Conservation (phyloP, 1,140 invertebrate genomes). For the Meloidogyne exigua region DNA sequence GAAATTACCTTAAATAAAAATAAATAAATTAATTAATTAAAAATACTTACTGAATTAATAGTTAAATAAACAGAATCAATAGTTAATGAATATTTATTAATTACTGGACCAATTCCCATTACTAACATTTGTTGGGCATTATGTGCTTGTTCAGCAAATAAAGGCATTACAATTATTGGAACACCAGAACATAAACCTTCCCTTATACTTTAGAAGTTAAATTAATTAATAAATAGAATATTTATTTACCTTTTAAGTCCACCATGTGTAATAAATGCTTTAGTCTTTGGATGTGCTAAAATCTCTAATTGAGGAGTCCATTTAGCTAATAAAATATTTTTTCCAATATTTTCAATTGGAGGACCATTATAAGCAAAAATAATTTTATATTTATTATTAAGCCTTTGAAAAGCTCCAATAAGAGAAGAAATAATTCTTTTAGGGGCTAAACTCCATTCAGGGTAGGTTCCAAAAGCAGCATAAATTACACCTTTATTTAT, state of each 20-base stretch:
- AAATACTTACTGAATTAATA: neutral
- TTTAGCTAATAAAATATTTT: conserved; percentile 34
- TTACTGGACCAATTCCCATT: conserved; percentile 25
- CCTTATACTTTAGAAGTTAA: conserved; percentile 17
- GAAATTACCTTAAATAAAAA: neutral
- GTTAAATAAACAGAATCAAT: conserved; percentile 16
- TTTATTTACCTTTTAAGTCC: conserved; percentile 43
- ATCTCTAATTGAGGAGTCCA: conserved; percentile 50
- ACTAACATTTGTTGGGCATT: conserved; percentile 24
- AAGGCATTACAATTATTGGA: conserved; percentile 66
- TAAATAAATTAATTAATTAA: neutral
- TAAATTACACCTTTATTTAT: conserved; percentile 33
- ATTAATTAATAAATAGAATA: neutral
- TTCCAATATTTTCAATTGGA: conserved; percentile 22
- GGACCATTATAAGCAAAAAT: conserved; percentile 50
- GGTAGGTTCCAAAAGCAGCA: conserved; percentile 48
- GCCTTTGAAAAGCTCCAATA: conserved; percentile 29
- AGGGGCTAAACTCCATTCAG: conserved; percentile 46
- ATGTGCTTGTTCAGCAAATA: conserved; percentile 65
- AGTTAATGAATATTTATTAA: conserved; percentile 27
- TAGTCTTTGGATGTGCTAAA: conserved; percentile 39
- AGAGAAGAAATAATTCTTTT: conserved; percentile 34
- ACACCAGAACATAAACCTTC: conserved; percentile 63
- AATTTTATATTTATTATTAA: conserved; percentile 40
- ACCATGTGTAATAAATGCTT: conserved; percentile 41